Percentiles rank a stretch among this genome's conserved stretches.
phyloP scores from a whole-genome alignment of 2,888 invertebrate species.

The Ectobius pallidus region DNA sequence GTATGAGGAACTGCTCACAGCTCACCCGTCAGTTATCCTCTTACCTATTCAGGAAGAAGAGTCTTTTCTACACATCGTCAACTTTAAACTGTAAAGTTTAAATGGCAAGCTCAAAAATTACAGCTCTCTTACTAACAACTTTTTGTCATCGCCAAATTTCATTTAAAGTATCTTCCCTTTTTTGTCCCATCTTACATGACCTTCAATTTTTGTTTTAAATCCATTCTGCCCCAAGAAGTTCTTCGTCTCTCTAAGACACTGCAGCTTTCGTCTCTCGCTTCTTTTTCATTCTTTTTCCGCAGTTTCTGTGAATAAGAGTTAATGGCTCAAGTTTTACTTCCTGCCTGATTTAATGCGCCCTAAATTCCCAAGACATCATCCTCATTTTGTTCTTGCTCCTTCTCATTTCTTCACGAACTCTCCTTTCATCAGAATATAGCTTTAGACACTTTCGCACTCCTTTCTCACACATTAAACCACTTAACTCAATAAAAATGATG shows the following conservation, averaged over 20 bases:
- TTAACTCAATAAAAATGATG: too few relatives aligned
- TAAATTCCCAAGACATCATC: conserved; percentile 15
- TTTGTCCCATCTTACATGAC: not conserved
- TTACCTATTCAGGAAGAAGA: too few relatives aligned
- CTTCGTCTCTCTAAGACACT: not conserved
- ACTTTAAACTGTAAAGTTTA: too few relatives aligned
- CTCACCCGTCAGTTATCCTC: too few relatives aligned
- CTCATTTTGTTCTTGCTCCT: not conserved
- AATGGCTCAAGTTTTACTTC: conserved; percentile 24
- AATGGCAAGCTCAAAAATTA: too few relatives aligned
- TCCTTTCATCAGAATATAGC: not conserved
- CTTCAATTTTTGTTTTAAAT: not conserved
- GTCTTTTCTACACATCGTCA: too few relatives aligned
- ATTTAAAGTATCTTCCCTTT: not conserved
- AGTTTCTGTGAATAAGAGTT: conserved; percentile 16
- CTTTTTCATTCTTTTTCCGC: not conserved
- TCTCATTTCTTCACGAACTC: not conserved
- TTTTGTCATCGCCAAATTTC: too few relatives aligned
- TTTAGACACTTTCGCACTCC: not conserved
- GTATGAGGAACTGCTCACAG: too few relatives aligned
- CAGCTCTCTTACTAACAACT: too few relatives aligned
- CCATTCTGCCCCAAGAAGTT: not conserved
- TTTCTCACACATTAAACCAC: too few relatives aligned
- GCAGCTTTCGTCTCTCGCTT: too few relatives aligned
- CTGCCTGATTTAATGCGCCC: conserved; percentile 10